Base-by-base conservation (phyloP, 2,113 vertebrate species). In the Chamaea fasciata region DNA sequence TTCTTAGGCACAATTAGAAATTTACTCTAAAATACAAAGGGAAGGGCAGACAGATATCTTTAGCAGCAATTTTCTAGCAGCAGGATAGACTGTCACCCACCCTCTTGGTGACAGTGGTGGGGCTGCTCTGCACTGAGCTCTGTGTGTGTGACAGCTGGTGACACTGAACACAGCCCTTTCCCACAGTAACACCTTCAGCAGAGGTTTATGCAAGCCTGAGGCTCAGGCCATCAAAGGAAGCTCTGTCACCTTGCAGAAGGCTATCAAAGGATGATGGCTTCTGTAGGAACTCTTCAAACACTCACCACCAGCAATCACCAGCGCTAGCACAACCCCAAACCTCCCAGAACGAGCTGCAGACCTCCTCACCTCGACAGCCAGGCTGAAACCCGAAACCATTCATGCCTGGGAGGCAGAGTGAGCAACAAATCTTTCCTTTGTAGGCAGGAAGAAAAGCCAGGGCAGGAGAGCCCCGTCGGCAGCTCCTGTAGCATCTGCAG, bases 401-500 rank as follows among this genome's bases (percentile, higher is more conserved):
- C 73, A 33, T 20, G 27, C 21, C 57, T 10, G 10, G 4, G 15
- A 89, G 49, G 20, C 67, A 59, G 15, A 77, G 26, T 1, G 2
- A 13, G 39, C 63, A 59, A 47, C 39, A 83, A 30, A 77, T 46
- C 53, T 9, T 24, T 35, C 68, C 37, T 28, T 52, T 56, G 63
- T 4, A 33, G 49, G 76, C 71, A 89, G 52, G 22, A 47, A 27
- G 53, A 63, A 56, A 69, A 65, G 44, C 30, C 33, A 16, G 52
- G 47, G 28, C 39, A 15, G 47, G 55, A 73, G 59, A 77, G 55
- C 15, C 49, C 21, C 1, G 3, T 4, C 0, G 0, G 73, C 59
- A 60, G 21, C 70, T 65, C 23, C 56, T 0, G 0, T 1, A 0
- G 27, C 39, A 31, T 28, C 35, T 18, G 27, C 11, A 14, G 70